A percentile compares a stretch with the other conserved stretches of the same genome.
These are phyloP conservation scores for Thecocarcelia acutangulata DNA, from an alignment of 2,888 invertebrate species.

Conservation along the genomic window DNA sequence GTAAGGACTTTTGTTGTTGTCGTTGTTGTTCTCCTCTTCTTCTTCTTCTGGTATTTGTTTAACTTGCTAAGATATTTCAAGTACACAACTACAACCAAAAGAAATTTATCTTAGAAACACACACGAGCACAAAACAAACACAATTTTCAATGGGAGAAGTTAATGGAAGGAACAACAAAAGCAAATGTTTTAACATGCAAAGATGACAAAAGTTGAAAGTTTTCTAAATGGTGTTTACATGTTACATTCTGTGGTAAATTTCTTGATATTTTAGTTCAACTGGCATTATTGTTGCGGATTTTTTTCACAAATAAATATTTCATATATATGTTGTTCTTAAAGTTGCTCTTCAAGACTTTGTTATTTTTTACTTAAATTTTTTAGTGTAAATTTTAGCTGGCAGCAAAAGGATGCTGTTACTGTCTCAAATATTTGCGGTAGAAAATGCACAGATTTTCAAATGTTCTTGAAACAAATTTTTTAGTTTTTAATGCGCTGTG, in stretches of 20 bases:
- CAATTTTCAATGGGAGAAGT: background rate
- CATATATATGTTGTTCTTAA: too few relatives aligned
- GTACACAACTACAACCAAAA: background rate
- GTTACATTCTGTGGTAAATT: conserved; percentile 68
- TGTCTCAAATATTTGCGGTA: background rate
- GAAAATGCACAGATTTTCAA: conserved; percentile 42
- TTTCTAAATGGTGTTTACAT: conserved; percentile 78
- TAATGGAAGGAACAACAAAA: conserved; percentile 70
- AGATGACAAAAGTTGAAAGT: conserved; percentile 72
- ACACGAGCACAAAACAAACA: background rate
- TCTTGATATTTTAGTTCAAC: conserved; percentile 64
- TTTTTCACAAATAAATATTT: conserved; percentile 7
- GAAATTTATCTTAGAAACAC: conserved; percentile 1
- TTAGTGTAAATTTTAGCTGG: background rate
- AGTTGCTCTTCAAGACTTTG: conserved; percentile 16
- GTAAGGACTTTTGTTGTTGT: background rate
- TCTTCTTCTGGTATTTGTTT: background rate
- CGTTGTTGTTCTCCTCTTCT: too few relatives aligned
- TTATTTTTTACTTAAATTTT: background rate
- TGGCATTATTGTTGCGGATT: background rate
- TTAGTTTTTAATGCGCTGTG: conserved; percentile 45
- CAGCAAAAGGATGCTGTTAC: background rate
- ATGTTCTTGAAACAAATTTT: conserved; percentile 37
- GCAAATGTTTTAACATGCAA: conserved; percentile 55
- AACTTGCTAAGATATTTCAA: conserved; percentile 8